Conservation (phyloP, 1,140 invertebrate species). For the Nephila pilipes region DNA sequence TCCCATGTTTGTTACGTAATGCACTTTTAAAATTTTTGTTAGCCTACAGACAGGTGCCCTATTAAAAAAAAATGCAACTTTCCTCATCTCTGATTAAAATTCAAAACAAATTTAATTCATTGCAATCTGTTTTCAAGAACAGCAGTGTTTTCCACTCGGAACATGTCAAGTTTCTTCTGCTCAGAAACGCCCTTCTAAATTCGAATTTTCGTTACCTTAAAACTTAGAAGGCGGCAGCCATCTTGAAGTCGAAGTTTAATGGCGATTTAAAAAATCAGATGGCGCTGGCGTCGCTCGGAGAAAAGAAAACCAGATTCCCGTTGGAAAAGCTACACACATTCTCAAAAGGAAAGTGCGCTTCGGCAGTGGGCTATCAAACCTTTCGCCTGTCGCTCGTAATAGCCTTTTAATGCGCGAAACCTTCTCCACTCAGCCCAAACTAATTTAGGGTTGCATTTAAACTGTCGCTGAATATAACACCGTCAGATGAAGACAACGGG, state of each 20-base stretch:
- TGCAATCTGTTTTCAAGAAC: too few species aligned
- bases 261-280: constrained; percentile 67
- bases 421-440: neutral
- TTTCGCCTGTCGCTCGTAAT: constrained; percentile 25
- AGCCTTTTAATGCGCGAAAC: constrained; percentile 59
- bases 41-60: too few species aligned
- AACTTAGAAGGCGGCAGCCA: neutral
- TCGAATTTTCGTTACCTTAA: neutral
- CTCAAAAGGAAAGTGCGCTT: constrained; percentile 28
- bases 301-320: constrained; percentile 25
- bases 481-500: neutral
- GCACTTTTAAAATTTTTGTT: too few species aligned
- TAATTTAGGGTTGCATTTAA: constrained; percentile 54
- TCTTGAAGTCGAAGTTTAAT: constrained; percentile 45
- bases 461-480: constrained; percentile 19
- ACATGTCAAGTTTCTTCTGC: too few species aligned
- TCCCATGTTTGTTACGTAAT: too few species aligned
- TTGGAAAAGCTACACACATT: neutral
- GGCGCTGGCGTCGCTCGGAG: constrained; percentile 40
- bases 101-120: too few species aligned
- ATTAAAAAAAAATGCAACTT: too few species aligned
- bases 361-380: neutral
- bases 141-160: too few species aligned
- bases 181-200: neutral
- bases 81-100: too few species aligned